These are phyloP conservation scores for Meiosimyza platycephala DNA, from an alignment of 2,888 invertebrate species.

Conservation along the genomic window DNA sequence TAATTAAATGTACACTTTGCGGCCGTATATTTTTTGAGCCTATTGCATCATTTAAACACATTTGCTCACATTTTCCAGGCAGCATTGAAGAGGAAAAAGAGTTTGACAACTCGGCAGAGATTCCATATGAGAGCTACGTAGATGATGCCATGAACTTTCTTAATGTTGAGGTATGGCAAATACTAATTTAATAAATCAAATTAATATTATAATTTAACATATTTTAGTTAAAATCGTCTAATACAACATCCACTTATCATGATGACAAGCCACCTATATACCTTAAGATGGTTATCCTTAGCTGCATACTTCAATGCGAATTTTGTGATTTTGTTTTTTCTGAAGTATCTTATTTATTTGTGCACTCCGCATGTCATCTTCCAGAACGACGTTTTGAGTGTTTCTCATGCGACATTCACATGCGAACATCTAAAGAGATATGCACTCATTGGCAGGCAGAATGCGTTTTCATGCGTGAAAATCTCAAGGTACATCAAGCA, in stretches of 20 bases:
- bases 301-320: constrained; percentile 71
- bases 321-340: constrained; percentile 73
- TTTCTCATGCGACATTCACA: constrained; percentile 65
- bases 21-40: constrained; percentile 60
- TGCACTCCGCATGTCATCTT: constrained; percentile 61
- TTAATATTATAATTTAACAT: neutral
- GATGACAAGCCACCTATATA: constrained; percentile 46
- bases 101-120: constrained; percentile 46
- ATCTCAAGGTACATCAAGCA: constrained; percentile 53
- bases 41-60: constrained; percentile 54
- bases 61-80: constrained; percentile 51
- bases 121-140: constrained; percentile 51
- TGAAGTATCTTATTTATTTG: constrained; percentile 68
- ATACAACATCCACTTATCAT: constrained; percentile 22
- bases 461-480: constrained; percentile 62
- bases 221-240: constrained; percentile 3
- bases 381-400: constrained; percentile 62
- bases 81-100: constrained; percentile 45
- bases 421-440: constrained; percentile 70
- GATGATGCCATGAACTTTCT: constrained; percentile 51
- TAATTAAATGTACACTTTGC: constrained; percentile 61
- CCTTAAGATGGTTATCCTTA: constrained; percentile 57
- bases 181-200: neutral
- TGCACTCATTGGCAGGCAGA: constrained; percentile 71
- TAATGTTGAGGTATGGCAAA: constrained; percentile 44